These are phyloP conservation scores for Sycophaga agraensis DNA, from an alignment of 1,140 invertebrate genomes.

Conservation along the genomic window DNA sequence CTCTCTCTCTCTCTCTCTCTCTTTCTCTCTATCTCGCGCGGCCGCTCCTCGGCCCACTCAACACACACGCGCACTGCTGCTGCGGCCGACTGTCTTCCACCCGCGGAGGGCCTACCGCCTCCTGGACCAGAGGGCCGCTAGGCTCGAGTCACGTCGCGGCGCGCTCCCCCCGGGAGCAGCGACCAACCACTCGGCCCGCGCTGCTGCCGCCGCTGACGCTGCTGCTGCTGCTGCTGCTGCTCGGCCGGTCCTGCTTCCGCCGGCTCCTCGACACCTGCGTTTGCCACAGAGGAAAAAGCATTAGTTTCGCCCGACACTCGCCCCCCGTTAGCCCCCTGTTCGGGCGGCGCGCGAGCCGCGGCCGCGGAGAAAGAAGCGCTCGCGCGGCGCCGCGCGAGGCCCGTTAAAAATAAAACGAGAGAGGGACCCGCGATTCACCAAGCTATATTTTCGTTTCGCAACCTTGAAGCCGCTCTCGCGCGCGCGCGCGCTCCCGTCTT, in stretches of 20 bases:
- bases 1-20: too few relatives aligned
- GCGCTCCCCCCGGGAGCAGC: background rate
- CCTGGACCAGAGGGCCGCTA: too few relatives aligned
- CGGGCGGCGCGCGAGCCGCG: too few relatives aligned
- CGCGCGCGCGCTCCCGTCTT: too few relatives aligned
- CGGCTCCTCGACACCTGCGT: background rate
- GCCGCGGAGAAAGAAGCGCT: too few relatives aligned
- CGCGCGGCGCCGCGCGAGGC: background rate
- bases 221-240: background rate
- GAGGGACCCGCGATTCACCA: background rate
- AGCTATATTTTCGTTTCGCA: conserved; percentile 11
- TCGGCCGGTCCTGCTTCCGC: background rate
- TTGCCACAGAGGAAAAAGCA: background rate
- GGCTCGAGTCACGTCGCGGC: background rate
- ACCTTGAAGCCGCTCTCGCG: too few relatives aligned
- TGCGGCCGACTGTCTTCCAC: background rate
- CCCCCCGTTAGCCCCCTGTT: too few relatives aligned
- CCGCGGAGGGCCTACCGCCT: too few relatives aligned
- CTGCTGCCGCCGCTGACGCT: background rate
- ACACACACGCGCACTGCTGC: too few relatives aligned
- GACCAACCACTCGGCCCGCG: background rate
- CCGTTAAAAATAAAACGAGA: conserved; percentile 11
- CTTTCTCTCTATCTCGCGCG: too few relatives aligned
- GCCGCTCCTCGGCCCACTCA: too few relatives aligned
- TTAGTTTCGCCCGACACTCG: too few relatives aligned